Base-by-base conservation (phyloP, 2,113 vertebrate genomes). In the Microtus montanus region DNA sequence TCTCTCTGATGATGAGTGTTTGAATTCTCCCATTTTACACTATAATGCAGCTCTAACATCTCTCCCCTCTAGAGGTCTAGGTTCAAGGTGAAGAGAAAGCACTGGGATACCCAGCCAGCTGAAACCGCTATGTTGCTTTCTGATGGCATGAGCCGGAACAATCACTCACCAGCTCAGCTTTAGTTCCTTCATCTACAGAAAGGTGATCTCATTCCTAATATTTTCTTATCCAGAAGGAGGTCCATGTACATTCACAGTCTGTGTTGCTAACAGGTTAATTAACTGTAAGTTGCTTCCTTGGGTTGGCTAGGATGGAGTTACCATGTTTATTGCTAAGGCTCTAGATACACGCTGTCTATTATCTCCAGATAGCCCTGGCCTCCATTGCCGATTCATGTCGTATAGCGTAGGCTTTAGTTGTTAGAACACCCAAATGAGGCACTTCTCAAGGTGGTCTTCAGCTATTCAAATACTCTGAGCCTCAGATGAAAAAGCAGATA, bases 391-490 rank as follows among this genome's bases (percentile, higher is more conserved):
- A 20, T 33, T 88, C 41, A n/a, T 44, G 9, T 38, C 68, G 54
- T 73, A 4, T 28, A 63, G 78, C n/a, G 54, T 89, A 66, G 35
- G 15, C 44, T 84, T 35, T 73, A 61, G 41, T 84, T 87, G 79
- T 87, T 87, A 33, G n/a, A 84, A 84, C 12, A 71, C 58, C 66
- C 85, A 30, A 20, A 77, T 63, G 22, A 20, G 82, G 20, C 61
- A 93, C 30, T 85, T 96, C 54, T 93, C 47, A 90, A 83, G 84
- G 89, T 90, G 13, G 12, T 26, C 94, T 80, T 75, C 75, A 94
- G 10, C 80, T 87, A 77, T 12, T 33, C 88, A 80, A 63, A 35
- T 75, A 89, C 41, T n/a, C 35, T 15, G 5, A 89, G 47, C 89
- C 49, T 89, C 86, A 74, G 64, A 68, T 63, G 30, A 93, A 75